Conservation (phyloP, 2,797 vertebrate species). For the Esox lucius region DNA sequence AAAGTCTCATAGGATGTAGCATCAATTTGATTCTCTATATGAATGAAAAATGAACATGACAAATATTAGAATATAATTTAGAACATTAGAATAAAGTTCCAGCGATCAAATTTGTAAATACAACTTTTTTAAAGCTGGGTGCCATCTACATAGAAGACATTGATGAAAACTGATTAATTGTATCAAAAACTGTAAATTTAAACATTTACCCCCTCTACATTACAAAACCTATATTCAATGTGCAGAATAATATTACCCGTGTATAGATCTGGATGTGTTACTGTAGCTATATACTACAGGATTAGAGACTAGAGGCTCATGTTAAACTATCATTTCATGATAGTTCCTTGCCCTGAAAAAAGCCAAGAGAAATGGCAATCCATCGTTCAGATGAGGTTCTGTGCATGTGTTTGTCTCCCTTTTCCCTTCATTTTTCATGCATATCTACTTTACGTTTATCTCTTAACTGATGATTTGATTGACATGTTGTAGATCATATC, state of each 20-base stretch:
- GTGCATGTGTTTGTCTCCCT: too few relatives aligned
- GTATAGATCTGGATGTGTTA: slow-evolving; percentile 26
- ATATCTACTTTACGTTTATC: too few relatives aligned
- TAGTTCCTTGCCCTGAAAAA: too few relatives aligned
- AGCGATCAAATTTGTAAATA: slow-evolving; percentile 46
- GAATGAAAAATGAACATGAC: slow-evolving; percentile 41
- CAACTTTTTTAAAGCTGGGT: slow-evolving; percentile 54
- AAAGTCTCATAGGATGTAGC: slow-evolving; percentile 30
- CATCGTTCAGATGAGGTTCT: too few relatives aligned
- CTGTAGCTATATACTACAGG: slow-evolving; percentile 5
- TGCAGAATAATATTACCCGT: slow-evolving; percentile 5
- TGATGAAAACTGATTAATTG: slow-evolving; percentile 56
- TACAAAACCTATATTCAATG: slow-evolving; percentile 22
- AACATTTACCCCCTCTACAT: slow-evolving; percentile 45
- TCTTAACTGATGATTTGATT: too few relatives aligned
- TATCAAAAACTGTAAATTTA: slow-evolving; percentile 55
- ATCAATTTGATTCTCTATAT: slow-evolving; percentile 34
- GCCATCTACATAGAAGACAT: slow-evolving; percentile 51
- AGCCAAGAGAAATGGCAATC: too few relatives aligned
- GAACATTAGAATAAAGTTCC: slow-evolving; percentile 6
- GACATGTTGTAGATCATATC: too few relatives aligned
- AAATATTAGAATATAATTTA: slow-evolving; percentile 1
- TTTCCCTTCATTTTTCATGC: too few relatives aligned
- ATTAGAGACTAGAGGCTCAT: background rate
- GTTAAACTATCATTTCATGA: too few relatives aligned